phyloP scores from a whole-genome alignment of 2,113 vertebrate genomes.

The Asarcornis scutulata region DNA sequence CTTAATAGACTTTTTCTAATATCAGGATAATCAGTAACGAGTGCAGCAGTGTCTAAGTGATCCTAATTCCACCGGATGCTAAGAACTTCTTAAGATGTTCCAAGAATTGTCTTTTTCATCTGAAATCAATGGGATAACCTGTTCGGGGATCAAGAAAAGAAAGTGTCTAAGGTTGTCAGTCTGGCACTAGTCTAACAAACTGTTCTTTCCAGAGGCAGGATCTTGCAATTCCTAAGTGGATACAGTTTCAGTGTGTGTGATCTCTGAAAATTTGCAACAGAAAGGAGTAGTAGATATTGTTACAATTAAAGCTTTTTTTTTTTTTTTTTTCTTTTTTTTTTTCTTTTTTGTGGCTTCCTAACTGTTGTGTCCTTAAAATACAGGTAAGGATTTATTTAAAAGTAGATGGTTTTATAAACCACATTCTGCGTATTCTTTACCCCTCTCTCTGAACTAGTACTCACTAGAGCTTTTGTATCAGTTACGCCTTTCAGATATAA shows the following conservation, averaged over 20 bases:
- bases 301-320: not conserved
- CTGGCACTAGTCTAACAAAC: not conserved
- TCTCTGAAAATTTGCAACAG: not conserved
- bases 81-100: not conserved
- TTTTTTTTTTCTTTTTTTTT: not conserved
- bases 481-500: not conserved
- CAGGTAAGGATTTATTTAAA: not conserved
- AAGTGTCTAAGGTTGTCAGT: not conserved
- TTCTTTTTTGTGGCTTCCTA: not conserved
- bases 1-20: not conserved
- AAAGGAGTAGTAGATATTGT: not conserved
- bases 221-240: not conserved
- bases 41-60: not conserved
- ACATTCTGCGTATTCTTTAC: not conserved
- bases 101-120: not conserved
- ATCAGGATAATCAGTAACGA: not conserved
- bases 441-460: not conserved
- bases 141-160: not conserved
- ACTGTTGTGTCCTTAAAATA: not conserved
- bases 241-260: not conserved
- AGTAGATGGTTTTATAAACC: not conserved
- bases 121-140: not conserved
- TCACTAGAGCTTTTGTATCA: not conserved
- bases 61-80: not conserved
- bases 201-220: not conserved